Evolutionary conservation across 2,888 invertebrate species (phyloP).

Genomic region (Eudasyphora cyanicolor): DNA sequence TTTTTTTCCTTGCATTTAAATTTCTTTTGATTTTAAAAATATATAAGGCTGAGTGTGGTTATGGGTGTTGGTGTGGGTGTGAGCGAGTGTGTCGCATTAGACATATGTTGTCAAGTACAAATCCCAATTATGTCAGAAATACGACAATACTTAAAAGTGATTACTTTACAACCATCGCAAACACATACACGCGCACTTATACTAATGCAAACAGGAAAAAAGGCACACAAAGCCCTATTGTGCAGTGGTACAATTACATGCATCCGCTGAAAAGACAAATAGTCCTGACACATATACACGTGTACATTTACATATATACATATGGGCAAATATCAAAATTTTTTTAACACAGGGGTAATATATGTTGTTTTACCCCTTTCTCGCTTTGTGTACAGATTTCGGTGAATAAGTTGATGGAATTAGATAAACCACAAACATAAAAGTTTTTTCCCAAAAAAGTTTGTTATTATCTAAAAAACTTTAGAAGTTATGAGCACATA

Average conservation of each 20-base stretch:
- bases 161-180: conserved; percentile 15
- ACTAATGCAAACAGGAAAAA: background rate
- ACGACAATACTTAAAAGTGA: conserved; percentile 36
- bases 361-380: too few species aligned
- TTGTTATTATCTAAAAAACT: too few species aligned
- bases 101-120: conserved; percentile 52
- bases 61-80: background rate
- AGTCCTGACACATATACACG: background rate
- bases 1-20: background rate
- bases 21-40: conserved; percentile 10
- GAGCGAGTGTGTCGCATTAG: conserved; percentile 20
- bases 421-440: too few species aligned
- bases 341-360: too few species aligned
- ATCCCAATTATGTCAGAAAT: conserved; percentile 50
- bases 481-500: too few species aligned
- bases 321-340: too few species aligned
- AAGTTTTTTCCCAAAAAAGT: too few species aligned
- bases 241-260: background rate
- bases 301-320: background rate
- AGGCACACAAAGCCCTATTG: too few species aligned
- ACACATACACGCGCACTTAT: background rate
- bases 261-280: background rate
- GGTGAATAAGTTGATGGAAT: too few species aligned
- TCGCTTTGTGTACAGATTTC: too few species aligned
- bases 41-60: background rate